A percentile compares a stretch with the other conserved stretches of the same genome.
These are phyloP conservation scores for Onychomys arenicola DNA, from an alignment of 2,797 vertebrate species.

Conservation along the genomic window DNA sequence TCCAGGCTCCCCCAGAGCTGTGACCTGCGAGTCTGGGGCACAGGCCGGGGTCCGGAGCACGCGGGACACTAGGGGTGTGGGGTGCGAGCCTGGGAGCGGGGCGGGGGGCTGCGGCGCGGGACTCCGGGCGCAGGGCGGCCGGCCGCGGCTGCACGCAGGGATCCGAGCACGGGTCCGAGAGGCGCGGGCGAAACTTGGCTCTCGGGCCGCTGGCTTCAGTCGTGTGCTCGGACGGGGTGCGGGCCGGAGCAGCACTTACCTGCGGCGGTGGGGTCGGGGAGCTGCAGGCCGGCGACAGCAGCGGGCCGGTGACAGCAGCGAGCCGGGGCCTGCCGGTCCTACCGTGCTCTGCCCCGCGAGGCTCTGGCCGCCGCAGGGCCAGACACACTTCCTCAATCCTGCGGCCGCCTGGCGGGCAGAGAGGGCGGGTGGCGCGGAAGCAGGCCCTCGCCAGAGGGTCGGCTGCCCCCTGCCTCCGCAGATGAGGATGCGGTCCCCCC, in stretches of 20 bases:
- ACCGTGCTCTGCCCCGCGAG: constrained; percentile 31
- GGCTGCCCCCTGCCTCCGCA: neutral
- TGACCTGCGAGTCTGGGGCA: neutral
- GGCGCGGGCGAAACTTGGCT: neutral
- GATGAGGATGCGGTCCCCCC: neutral
- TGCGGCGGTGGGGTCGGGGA: neutral
- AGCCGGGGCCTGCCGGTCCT: neutral
- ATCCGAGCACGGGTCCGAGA: neutral
- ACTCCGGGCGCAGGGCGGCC: neutral
- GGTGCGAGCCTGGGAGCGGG: neutral
- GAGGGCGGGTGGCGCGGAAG: constrained; percentile 34
- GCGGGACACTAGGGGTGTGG: neutral
- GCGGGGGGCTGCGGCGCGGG: neutral
- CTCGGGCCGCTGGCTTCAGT: neutral
- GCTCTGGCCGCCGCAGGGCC: constrained; percentile 58
- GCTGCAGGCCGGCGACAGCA: neutral
- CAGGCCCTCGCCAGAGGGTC: neutral
- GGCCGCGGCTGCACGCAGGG: neutral
- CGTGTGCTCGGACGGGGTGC: neutral
- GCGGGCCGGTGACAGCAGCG: neutral
- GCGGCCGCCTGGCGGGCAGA: constrained; percentile 23
- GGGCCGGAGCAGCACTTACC: constrained; percentile 50
- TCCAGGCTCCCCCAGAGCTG: neutral
- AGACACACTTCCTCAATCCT: constrained; percentile 83
- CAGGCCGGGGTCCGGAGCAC: neutral